These are phyloP conservation scores for Platycheirus albimanus DNA, from an alignment of 2,888 invertebrate genomes.

Conservation along the genomic window DNA sequence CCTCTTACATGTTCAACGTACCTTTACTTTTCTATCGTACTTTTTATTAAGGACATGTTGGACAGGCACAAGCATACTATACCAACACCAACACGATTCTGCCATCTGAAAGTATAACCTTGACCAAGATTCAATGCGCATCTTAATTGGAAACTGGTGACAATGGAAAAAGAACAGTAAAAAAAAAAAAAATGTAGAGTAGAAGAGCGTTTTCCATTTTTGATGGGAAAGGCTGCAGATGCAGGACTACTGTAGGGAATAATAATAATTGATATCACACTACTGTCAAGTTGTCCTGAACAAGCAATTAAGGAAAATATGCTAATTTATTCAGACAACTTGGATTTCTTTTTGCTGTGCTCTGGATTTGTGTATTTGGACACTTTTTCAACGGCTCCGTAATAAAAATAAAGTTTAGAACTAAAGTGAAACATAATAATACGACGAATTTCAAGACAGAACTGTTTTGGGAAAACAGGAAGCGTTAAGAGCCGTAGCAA, in stretches of 20 bases:
- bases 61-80: conserved; percentile 3
- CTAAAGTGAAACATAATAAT: too few species aligned
- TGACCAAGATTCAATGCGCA: conserved; percentile 70
- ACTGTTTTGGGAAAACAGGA: too few species aligned
- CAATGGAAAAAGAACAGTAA: conserved; percentile 36
- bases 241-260: too few species aligned
- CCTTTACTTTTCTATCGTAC: background rate
- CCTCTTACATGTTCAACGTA: conserved; percentile 19
- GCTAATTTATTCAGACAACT: too few species aligned
- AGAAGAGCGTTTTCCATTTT: too few species aligned
- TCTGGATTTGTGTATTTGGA: too few species aligned
- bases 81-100: background rate
- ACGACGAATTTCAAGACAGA: too few species aligned
- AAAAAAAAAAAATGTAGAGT: background rate
- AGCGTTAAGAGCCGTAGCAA: too few species aligned
- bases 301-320: conserved; percentile 47
- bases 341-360: too few species aligned
- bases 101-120: conserved; percentile 21
- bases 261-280: conserved; percentile 44
- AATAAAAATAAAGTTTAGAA: too few species aligned
- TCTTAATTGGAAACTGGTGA: conserved; percentile 61
- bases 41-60: conserved; percentile 43
- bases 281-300: background rate
- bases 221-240: too few species aligned
- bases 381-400: too few species aligned